phyloP scores from a whole-genome alignment of 2,888 invertebrate genomes.

The Hirtodrosophila alboralis region DNA sequence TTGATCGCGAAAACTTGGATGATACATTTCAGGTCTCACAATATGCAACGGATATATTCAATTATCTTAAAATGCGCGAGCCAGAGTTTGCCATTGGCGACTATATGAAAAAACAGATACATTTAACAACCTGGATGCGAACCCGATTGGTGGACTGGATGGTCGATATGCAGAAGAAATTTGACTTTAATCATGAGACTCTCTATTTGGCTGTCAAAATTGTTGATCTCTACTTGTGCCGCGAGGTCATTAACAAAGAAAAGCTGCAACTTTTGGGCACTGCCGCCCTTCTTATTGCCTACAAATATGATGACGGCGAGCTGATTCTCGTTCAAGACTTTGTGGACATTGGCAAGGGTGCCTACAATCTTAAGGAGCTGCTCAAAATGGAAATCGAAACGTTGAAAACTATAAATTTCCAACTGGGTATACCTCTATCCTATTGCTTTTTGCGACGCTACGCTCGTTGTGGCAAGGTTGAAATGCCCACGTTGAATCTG shows the following conservation, averaged over 20 bases:
- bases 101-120: slow-evolving; percentile 92
- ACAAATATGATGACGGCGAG: slow-evolving; percentile 98
- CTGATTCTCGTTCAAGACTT: slow-evolving; percentile 98
- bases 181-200: slow-evolving; percentile 99
- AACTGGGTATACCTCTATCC: slow-evolving; percentile 97
- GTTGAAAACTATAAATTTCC: slow-evolving; percentile 92
- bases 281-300: slow-evolving; percentile 95
- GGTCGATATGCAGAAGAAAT: slow-evolving; percentile 98
- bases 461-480: slow-evolving; percentile 94
- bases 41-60: slow-evolving; percentile 97
- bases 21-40: slow-evolving; percentile 94
- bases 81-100: slow-evolving; percentile 89
- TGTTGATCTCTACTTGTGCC: slow-evolving; percentile 93
- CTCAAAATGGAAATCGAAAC: slow-evolving; percentile 95
- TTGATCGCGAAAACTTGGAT: slow-evolving; percentile 93
- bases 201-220: slow-evolving; percentile 98
- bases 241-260: slow-evolving; percentile 90
- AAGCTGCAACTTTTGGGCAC: slow-evolving; percentile 96
- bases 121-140: slow-evolving; percentile 94
- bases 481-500: slow-evolving; percentile 96
- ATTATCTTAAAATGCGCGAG: slow-evolving; percentile 95
- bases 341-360: slow-evolving; percentile 98
- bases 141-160: slow-evolving; percentile 98
- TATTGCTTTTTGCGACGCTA: slow-evolving; percentile 98
- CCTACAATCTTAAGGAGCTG: slow-evolving; percentile 93